phyloP scores from a whole-genome alignment of 2,888 invertebrate species.

The Heliothis peltigera region DNA sequence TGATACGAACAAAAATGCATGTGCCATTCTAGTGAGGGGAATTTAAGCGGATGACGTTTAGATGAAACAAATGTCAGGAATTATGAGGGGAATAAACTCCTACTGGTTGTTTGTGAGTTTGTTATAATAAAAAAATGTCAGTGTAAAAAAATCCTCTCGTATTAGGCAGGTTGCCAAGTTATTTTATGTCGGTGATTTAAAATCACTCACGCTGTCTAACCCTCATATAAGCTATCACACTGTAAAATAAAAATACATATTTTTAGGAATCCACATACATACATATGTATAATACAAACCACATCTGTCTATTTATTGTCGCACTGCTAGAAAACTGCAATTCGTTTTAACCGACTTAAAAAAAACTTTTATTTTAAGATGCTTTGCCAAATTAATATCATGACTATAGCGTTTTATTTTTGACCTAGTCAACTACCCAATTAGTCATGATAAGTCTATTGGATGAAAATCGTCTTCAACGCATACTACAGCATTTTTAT shows the following conservation, averaged over 20 bases:
- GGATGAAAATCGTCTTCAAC: no score
- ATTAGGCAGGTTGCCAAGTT: background rate
- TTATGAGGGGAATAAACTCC: conserved; percentile 11
- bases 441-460: no score
- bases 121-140: background rate
- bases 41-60: conserved; percentile 31
- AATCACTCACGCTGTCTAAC: background rate
- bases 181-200: background rate
- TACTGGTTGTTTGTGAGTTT: background rate
- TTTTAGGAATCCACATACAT: background rate
- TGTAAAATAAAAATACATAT: background rate
- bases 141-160: background rate
- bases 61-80: conserved; percentile 24
- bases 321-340: background rate
- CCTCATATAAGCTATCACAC: background rate
- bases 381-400: no score
- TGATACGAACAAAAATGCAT: conserved; percentile 15
- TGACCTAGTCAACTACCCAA: no score
- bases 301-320: background rate
- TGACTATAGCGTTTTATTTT: no score
- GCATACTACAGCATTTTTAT: no score
- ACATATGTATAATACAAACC: background rate
- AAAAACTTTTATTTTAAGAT: no score
- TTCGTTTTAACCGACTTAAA: no score
- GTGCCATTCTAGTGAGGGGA: conserved; percentile 1